Evolutionary conservation across 2,888 invertebrate genomes (phyloP).

Genomic region (Nephrotoma flavescens): DNA sequence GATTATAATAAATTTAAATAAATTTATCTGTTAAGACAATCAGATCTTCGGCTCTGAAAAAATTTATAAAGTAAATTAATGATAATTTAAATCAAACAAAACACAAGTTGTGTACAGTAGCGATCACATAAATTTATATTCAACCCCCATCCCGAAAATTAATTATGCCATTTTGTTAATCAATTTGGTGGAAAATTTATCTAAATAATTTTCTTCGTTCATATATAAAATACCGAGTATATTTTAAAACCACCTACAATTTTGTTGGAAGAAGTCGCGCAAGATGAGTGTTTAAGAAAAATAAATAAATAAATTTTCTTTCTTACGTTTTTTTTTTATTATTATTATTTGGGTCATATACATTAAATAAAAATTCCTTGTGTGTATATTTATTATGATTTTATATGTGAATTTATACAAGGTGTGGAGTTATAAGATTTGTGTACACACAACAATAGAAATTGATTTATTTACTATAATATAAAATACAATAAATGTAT

Average conservation of each 20-base stretch:
- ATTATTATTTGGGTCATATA: neutral
- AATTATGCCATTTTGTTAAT: neutral
- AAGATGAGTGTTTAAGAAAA: neutral
- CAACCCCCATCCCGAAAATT: neutral
- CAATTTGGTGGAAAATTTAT: neutral
- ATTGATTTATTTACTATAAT: neutral
- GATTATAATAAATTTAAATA: neutral
- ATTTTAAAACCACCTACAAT: neutral
- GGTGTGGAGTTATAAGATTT: neutral
- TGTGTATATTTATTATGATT: neutral
- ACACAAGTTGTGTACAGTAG: neutral
- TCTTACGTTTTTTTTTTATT: neutral
- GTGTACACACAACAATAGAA: neutral
- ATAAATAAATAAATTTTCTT: neutral
- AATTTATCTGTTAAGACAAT: neutral
- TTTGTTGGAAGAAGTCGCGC: neutral
- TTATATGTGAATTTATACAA: neutral
- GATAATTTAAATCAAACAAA: neutral
- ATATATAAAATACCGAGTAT: neutral
- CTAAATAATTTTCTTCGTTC: neutral
- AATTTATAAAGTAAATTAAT: neutral
- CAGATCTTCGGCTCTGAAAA: neutral
- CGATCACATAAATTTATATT: neutral
- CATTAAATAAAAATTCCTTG: neutral
- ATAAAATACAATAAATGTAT: neutral